These are phyloP conservation scores for Quiscalus mexicanus DNA, from an alignment of 2,113 vertebrate species.

Conservation along the genomic window DNA sequence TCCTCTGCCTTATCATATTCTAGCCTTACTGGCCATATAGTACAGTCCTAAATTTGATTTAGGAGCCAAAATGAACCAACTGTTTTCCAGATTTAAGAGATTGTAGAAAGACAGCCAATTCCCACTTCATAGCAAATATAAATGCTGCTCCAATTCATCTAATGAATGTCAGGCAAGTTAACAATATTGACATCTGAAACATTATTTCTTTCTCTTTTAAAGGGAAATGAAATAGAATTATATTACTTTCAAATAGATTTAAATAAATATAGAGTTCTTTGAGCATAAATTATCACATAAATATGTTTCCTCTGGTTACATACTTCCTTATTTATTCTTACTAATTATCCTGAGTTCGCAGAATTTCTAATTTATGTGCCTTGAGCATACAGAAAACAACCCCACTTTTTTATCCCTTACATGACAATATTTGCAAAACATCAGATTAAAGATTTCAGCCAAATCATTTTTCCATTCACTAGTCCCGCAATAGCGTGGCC, in stretches of 20 bases:
- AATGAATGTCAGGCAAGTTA: constrained; percentile 25
- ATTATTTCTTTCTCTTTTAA: not conserved
- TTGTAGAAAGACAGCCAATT: not conserved
- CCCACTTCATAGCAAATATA: not conserved
- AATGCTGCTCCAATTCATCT: not conserved
- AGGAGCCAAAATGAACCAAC: constrained; percentile 17
- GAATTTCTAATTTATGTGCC: not conserved
- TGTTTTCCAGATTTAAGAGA: constrained; percentile 27
- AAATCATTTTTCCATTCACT: not conserved
- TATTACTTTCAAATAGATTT: not conserved
- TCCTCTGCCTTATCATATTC: constrained; percentile 23
- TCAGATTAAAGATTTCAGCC: not conserved
- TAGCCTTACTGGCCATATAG: not conserved
- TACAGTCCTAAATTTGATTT: not conserved
- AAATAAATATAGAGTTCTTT: not conserved
- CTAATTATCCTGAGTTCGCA: not conserved
- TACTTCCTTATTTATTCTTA: not conserved
- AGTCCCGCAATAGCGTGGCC: not conserved
- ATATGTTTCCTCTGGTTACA: not conserved
- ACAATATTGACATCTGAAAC: not conserved
- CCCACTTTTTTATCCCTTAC: not conserved
- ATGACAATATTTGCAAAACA: not conserved
- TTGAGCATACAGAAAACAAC: not conserved
- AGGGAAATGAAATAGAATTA: not conserved
- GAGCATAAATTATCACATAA: not conserved